These are phyloP conservation scores for Rhabdophis nuchalis DNA, from an alignment of 2,797 vertebrate genomes.

Conservation along the genomic window DNA sequence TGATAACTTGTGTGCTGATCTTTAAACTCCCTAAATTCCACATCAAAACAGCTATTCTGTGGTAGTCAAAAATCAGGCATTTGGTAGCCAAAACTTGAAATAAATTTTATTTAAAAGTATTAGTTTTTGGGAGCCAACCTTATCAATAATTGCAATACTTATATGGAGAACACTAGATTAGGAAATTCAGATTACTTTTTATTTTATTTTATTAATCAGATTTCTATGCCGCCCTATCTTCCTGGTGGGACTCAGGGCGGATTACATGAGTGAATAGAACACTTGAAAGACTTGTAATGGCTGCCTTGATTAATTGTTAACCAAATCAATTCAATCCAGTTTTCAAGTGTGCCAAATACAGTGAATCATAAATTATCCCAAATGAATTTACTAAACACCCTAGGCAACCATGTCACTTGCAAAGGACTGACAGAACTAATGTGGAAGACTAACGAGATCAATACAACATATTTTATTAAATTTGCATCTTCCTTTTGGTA, in stretches of 20 bases:
- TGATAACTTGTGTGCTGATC: neutral
- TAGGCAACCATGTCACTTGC: neutral
- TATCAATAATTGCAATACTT: neutral
- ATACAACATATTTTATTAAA: neutral
- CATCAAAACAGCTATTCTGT: neutral
- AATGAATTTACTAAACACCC: neutral
- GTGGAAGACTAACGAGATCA: neutral
- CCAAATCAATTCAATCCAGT: neutral
- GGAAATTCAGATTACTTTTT: neutral
- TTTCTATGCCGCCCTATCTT: too few relatives aligned
- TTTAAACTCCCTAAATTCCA: neutral
- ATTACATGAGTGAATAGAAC: neutral
- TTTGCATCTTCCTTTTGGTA: neutral
- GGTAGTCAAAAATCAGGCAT: neutral
- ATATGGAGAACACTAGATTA: neutral
- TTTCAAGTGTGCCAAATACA: neutral
- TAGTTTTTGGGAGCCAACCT: neutral
- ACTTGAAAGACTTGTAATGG: neutral
- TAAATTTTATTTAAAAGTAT: neutral
- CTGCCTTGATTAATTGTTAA: neutral
- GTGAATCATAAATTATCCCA: neutral
- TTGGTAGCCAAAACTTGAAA: neutral
- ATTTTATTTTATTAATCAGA: too few relatives aligned
- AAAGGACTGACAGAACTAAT: neutral
- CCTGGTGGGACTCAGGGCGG: too few relatives aligned